A percentile compares a stretch with the other conserved stretches of the same genome.
These are phyloP conservation scores for Poeciliopsis paucimaculata DNA, from an alignment of 2,797 vertebrate species.

Conservation along the genomic window DNA sequence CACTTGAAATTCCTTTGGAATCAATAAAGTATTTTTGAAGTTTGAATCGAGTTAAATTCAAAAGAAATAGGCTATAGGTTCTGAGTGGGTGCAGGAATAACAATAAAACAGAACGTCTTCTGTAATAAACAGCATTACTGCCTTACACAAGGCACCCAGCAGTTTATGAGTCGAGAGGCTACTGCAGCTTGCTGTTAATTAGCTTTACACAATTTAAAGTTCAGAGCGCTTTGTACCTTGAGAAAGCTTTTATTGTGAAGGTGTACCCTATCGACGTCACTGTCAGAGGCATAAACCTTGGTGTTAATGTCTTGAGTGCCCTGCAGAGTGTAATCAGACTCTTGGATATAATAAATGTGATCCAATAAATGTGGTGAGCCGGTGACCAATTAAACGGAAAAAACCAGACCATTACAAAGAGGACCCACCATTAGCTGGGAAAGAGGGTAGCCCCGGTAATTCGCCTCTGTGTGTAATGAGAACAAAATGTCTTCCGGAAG, in stretches of 20 bases:
- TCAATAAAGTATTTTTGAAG: too few species aligned
- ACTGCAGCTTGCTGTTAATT: background rate
- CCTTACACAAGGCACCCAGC: background rate
- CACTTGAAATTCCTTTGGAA: too few species aligned
- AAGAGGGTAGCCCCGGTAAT: background rate
- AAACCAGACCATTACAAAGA: background rate
- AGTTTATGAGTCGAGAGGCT: background rate
- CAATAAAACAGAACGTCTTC: background rate
- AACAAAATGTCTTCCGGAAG: background rate
- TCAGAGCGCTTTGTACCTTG: background rate
- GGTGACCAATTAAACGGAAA: background rate
- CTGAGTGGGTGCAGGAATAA: too few species aligned
- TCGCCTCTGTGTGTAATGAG: background rate
- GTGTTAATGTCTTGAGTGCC: background rate
- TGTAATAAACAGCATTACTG: background rate
- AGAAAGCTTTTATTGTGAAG: constrained; percentile 1
- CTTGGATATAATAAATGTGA: background rate
- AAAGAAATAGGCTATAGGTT: too few species aligned
- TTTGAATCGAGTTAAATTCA: too few species aligned
- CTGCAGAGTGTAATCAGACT: background rate
- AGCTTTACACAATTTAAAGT: background rate
- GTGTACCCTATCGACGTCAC: background rate
- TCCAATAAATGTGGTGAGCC: background rate
- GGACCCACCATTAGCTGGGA: background rate
- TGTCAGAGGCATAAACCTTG: background rate